These are phyloP conservation scores for Aphis gossypii DNA, from an alignment of 1,140 invertebrate species.

Conservation along the genomic window DNA sequence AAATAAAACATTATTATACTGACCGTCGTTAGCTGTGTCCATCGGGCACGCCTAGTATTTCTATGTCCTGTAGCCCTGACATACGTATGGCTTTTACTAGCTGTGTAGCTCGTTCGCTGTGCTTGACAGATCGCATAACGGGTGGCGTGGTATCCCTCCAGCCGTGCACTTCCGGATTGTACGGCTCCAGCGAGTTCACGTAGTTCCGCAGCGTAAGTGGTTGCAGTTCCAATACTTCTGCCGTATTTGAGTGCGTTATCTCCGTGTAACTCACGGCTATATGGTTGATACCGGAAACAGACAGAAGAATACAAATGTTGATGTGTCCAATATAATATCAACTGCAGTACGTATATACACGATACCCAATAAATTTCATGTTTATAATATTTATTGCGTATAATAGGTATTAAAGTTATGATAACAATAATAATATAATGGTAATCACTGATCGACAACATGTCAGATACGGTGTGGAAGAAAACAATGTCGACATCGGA, in stretches of 20 bases:
- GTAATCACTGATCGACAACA: slow-evolving; percentile 16
- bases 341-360: not conserved
- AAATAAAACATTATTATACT: not conserved
- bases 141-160: slow-evolving; percentile 61
- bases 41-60: slow-evolving; percentile 45
- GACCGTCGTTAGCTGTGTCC: slow-evolving; percentile 56
- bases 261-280: slow-evolving; percentile 48
- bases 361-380: not conserved
- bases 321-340: not conserved
- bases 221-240: slow-evolving; percentile 58
- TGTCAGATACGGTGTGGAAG: not conserved
- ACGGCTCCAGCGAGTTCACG: slow-evolving; percentile 61
- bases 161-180: slow-evolving; percentile 61
- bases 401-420: not conserved
- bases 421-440: not conserved
- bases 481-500: not conserved
- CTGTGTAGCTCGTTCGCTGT: slow-evolving; percentile 42
- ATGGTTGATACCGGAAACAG: not conserved
- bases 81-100: slow-evolving; percentile 29
- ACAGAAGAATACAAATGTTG: not conserved
- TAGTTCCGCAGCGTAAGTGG: slow-evolving; percentile 61
- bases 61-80: slow-evolving; percentile 47
- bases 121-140: slow-evolving; percentile 52
- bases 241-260: slow-evolving; percentile 31
- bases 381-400: not conserved